Evolutionary conservation across 2,113 vertebrate genomes (phyloP).

Genomic region (Picathartes gymnocephalus): DNA sequence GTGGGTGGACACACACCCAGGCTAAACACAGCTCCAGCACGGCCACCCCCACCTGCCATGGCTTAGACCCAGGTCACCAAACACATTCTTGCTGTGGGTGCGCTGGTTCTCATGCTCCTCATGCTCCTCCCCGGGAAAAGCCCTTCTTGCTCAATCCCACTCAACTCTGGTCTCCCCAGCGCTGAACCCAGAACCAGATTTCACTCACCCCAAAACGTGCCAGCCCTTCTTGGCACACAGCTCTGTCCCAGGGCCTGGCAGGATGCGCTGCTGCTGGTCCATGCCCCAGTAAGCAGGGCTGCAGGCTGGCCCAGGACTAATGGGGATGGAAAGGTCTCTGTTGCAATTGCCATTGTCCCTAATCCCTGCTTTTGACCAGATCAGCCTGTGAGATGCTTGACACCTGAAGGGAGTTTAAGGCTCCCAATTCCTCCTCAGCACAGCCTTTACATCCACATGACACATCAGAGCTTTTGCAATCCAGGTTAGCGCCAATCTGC

Average conservation of each 20-base stretch:
- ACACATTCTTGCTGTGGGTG: slow-evolving; percentile 42
- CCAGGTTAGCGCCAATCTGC: neutral
- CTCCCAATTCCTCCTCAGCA: neutral
- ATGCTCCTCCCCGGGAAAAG: slow-evolving; percentile 8
- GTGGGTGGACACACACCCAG: slow-evolving; percentile 64
- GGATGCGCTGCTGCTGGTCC: neutral
- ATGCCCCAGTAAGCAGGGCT: fast-evolving
- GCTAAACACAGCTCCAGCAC: slow-evolving; percentile 32
- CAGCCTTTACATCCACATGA: slow-evolving; percentile 13
- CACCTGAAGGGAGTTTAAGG: neutral
- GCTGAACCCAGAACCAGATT: neutral
- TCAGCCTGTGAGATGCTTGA: neutral
- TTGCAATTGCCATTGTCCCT: neutral
- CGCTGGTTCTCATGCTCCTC: slow-evolving; percentile 39
- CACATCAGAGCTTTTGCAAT: slow-evolving; percentile 31
- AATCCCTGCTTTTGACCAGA: neutral
- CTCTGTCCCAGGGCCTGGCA: neutral
- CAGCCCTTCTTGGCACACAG: neutral
- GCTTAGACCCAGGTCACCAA: slow-evolving; percentile 9
- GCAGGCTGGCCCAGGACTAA: neutral
- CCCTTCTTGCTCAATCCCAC: neutral
- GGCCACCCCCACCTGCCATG: neutral
- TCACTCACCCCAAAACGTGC: neutral
- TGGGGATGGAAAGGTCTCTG: neutral
- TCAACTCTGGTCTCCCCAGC: neutral